These are phyloP conservation scores for Sinopyrophorus schimmeli DNA, from an alignment of 2,888 invertebrate genomes.

Conservation along the genomic window DNA sequence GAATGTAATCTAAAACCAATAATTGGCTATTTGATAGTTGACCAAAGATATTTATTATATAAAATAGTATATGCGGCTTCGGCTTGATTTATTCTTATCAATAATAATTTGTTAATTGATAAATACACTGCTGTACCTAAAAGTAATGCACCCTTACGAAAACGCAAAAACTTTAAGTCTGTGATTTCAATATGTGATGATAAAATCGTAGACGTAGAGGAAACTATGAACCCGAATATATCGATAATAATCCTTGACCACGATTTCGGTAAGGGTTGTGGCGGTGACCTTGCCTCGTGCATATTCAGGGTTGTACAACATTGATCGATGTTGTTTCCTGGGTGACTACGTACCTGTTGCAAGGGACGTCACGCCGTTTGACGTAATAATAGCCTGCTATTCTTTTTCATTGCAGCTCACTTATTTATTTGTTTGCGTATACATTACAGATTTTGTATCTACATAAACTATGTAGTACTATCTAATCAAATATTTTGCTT, in stretches of 20 bases:
- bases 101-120: too few species aligned
- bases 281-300: slow-evolving; percentile 32
- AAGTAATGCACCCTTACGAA: too few species aligned
- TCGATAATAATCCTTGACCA: slow-evolving; percentile 28
- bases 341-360: slow-evolving; percentile 36
- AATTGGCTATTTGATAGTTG: too few species aligned
- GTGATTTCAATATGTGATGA: slow-evolving; percentile 16
- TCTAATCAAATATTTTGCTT: too few species aligned
- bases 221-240: slow-evolving; percentile 25
- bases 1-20: too few species aligned
- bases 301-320: slow-evolving; percentile 35
- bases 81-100: too few species aligned
- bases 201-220: slow-evolving; percentile 16
- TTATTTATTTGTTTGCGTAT: slow-evolving; percentile 12
- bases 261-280: slow-evolving; percentile 26
- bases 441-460: not conserved
- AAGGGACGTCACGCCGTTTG: slow-evolving; percentile 33
- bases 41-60: too few species aligned
- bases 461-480: slow-evolving; percentile 6
- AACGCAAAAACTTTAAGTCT: too few species aligned
- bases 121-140: too few species aligned
- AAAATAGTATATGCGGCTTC: too few species aligned
- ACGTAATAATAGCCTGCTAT: slow-evolving; percentile 26
- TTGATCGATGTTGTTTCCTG: slow-evolving; percentile 34
- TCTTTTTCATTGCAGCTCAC: slow-evolving; percentile 1